Conservation (phyloP, 2,113 vertebrate genomes). For the Rhabdomys dilectus region DNA sequence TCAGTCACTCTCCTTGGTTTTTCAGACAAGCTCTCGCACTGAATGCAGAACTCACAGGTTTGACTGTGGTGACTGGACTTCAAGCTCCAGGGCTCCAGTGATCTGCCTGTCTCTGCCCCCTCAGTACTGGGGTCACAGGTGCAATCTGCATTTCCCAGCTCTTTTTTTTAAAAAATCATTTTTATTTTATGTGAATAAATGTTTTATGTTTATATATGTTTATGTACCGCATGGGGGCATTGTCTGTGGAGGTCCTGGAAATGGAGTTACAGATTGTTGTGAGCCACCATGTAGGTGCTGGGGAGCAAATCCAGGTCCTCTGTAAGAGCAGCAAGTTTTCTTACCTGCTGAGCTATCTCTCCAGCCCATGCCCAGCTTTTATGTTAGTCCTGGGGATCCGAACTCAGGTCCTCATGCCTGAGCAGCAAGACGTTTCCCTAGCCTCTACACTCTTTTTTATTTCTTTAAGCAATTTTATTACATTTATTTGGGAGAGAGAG, state of each 20-base stretch:
- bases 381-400: not conserved
- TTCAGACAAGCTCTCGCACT: not conserved
- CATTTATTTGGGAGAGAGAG: not conserved
- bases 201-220: not conserved
- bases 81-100: not conserved
- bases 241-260: not conserved
- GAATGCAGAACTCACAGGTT: not conserved
- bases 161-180: not conserved
- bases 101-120: not conserved
- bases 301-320: not conserved
- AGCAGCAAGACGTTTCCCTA: not conserved
- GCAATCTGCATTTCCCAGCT: not conserved
- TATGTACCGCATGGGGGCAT: not conserved
- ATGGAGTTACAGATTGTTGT: not conserved
- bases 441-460: not conserved
- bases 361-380: not conserved
- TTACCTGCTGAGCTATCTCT: not conserved
- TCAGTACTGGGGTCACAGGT: not conserved
- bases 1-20: not conserved
- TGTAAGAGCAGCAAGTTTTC: not conserved
- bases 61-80: not conserved
- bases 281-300: not conserved
- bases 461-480: not conserved
- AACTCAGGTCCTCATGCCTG: not conserved
- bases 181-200: not conserved